Evolutionary conservation across 1,140 invertebrate genomes (phyloP), one percentile per base, ranked within the genome.

Genomic region (Saccostrea glomerata): DNA sequence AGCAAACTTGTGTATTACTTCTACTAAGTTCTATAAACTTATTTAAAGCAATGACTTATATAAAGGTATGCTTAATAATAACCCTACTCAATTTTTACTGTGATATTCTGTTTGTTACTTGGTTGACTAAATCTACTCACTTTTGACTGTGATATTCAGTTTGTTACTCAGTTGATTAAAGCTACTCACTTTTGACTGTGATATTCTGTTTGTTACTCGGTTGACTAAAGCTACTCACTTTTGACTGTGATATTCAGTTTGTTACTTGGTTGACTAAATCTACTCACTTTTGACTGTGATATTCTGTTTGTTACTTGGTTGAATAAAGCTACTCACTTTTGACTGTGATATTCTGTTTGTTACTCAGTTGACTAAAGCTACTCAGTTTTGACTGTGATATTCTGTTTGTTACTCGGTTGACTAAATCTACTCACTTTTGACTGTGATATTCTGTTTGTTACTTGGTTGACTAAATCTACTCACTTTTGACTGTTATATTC

Each of bases 211-310:
- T 15, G 58, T 60, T 60, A 60, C 58, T 47, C 9, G 47, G 47
- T 9, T 47, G 47, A 47, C 47, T 47, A 60, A 13, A 60, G 0
- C 20, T 20, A 60, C 20, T 17, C 13, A 60, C 13, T 60, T 17
- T 20, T 60, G 20, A 60, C 58, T 13, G 58, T 60, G 58, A 60
- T 60, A 60, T 60, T 60, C 13, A 12, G 13, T 17, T 60, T 47
- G 47, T 47, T 47, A 47, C 47, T 47, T 6, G 47, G 47, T 9
- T 47, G 47, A 47, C 47, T 47, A 47, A 9, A 47, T 7, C 47
- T 47, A 77, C 25, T 77, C 25, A 77, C 70, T 77, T 77, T 77
- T 77, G 25, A 77, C 70, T 12, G 30, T 25, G 70, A 77, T 17
- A 25, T 36, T 30, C 70, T 77, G 23, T 36, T 77, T 77, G 25